These are phyloP conservation scores for Staurois parvus DNA, from an alignment of 2,797 vertebrate species.

Conservation along the genomic window DNA sequence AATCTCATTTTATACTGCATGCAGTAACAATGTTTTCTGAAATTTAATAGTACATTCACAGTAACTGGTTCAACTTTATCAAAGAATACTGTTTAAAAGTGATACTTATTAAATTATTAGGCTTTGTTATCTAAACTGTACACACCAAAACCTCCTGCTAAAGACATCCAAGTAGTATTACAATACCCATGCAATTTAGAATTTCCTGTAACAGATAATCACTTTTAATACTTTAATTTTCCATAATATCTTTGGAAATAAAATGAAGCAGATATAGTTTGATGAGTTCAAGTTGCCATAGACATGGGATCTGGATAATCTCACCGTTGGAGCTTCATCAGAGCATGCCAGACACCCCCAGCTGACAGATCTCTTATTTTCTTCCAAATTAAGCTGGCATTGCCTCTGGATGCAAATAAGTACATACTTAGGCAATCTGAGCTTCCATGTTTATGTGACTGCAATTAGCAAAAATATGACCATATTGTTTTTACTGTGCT, in stretches of 20 bases:
- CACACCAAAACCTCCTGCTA: not conserved
- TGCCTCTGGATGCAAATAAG: too few species aligned
- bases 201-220: not conserved
- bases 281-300: too few species aligned
- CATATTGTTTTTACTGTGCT: too few species aligned
- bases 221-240: not conserved
- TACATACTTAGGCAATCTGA: too few species aligned
- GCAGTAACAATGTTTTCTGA: constrained; percentile 31
- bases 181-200: not conserved
- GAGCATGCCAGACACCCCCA: too few species aligned
- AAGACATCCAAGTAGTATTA: not conserved
- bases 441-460: too few species aligned
- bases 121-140: constrained; percentile 32
- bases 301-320: too few species aligned
- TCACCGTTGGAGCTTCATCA: too few species aligned
- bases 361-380: too few species aligned
- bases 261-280: not conserved
- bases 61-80: not conserved
- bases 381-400: too few species aligned
- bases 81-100: not conserved
- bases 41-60: constrained; percentile 26
- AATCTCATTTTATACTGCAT: constrained; percentile 17
- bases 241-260: not conserved
- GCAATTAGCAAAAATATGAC: too few species aligned
- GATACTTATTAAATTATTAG: constrained; percentile 34